These are phyloP conservation scores for Drosophila arizonae DNA, from an alignment of 1,140 invertebrate species.

Conservation along the genomic window DNA sequence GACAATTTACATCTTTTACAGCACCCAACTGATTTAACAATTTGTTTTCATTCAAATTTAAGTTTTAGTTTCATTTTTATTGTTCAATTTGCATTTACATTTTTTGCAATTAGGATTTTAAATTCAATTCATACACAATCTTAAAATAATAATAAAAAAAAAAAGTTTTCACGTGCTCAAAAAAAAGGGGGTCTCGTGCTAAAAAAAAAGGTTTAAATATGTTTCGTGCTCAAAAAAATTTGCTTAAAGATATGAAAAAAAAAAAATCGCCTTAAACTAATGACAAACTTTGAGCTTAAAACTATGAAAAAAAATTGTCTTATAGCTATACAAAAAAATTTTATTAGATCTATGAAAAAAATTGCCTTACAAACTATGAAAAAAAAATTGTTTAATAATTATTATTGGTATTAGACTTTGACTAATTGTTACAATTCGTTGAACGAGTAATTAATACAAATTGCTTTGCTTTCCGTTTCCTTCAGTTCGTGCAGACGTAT, in stretches of 20 bases:
- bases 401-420: too few relatives aligned
- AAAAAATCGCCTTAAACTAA: conserved; percentile 42
- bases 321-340: conserved; percentile 44
- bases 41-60: too few relatives aligned
- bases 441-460: conserved; percentile 3
- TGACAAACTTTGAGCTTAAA: conserved; percentile 33
- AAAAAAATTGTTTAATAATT: conserved; percentile 30
- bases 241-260: conserved; percentile 39
- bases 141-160: conserved; percentile 18
- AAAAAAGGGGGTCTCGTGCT: conserved; percentile 49
- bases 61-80: not conserved
- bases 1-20: too few relatives aligned
- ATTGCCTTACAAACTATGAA: conserved; percentile 45
- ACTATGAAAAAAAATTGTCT: conserved; percentile 40
- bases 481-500: not conserved
- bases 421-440: conserved; percentile 7
- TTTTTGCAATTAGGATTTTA: conserved; percentile 26
- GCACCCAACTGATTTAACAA: too few relatives aligned
- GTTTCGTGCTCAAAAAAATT: conserved; percentile 61
- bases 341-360: conserved; percentile 39
- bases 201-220: conserved; percentile 66
- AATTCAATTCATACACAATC: not conserved
- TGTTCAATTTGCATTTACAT: conserved; percentile 4
- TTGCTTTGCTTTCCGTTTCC: not conserved
- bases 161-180: conserved; percentile 42